A percentile compares a stretch with the other conserved stretches of the same genome.
Evolutionary conservation across 2,797 vertebrate genomes (phyloP).

Genomic region (Enteromius afrohamiltoni): DNA sequence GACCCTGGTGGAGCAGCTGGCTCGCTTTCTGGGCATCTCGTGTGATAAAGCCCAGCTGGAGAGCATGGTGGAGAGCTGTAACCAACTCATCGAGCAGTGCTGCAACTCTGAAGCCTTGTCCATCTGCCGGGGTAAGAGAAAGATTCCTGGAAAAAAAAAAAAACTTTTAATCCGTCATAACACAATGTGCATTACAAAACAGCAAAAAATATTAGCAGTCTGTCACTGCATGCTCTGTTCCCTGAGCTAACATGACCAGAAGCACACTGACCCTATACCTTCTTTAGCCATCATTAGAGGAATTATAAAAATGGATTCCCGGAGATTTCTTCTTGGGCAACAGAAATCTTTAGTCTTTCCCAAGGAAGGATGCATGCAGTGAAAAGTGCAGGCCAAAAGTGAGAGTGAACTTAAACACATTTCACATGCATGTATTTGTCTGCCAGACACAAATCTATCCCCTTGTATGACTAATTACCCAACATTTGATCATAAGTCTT

Average conservation of each 20-base stretch:
- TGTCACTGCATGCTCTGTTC: neutral
- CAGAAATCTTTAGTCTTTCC: slow-evolving; percentile 7
- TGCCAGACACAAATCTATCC: slow-evolving; percentile 6
- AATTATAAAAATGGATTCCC: slow-evolving; percentile 5
- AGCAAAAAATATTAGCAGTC: neutral
- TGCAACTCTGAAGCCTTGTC: slow-evolving; percentile 93
- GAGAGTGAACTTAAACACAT: slow-evolving; percentile 13
- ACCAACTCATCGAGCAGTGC: slow-evolving; percentile 96
- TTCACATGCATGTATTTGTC: slow-evolving; percentile 3
- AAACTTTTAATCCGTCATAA: neutral
- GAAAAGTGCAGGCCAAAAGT: neutral
- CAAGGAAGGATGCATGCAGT: neutral
- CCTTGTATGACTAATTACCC: neutral
- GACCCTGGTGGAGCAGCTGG: slow-evolving; percentile 88
- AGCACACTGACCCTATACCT: slow-evolving; percentile 9
- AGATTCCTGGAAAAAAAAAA: neutral
- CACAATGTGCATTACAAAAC: neutral
- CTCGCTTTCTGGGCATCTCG: slow-evolving; percentile 90
- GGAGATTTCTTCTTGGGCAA: neutral
- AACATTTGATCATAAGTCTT: neutral
- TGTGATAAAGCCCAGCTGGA: slow-evolving; percentile 95
- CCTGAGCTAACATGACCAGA: neutral
- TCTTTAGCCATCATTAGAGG: neutral
- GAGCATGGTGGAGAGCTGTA: slow-evolving; percentile 90
- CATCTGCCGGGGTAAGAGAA: slow-evolving; percentile 85